Evolutionary conservation across 2,797 vertebrate species (phyloP).

Genomic region (Clarias laeviceps): DNA sequence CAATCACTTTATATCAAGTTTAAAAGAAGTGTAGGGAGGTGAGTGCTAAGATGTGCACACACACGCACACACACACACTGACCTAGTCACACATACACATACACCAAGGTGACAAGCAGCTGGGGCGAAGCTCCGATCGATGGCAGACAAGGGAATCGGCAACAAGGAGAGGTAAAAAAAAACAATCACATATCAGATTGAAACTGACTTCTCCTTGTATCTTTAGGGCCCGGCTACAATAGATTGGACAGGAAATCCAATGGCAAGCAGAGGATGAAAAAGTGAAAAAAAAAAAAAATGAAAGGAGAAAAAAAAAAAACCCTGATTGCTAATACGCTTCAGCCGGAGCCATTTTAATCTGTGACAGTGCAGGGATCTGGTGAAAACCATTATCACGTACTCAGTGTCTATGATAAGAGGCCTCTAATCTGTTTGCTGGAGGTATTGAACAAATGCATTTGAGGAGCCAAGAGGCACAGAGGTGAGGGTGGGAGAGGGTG

Average conservation of each 20-base stretch:
- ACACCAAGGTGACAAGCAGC: conserved; percentile 74
- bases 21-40: conserved; percentile 62
- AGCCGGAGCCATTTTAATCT: conserved; percentile 88
- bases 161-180: conserved; percentile 72
- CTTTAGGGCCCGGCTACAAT: conserved; percentile 82
- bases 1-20: conserved; percentile 69
- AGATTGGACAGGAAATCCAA: conserved; percentile 91
- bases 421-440: conserved; percentile 93
- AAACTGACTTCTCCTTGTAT: conserved; percentile 92
- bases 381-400: conserved; percentile 95
- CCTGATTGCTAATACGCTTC: conserved; percentile 78
- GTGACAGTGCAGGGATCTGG: conserved; percentile 90
- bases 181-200: conserved; percentile 87
- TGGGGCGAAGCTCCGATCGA: conserved; percentile 71
- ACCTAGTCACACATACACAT: conserved; percentile 45
- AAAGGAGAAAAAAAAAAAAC: conserved; percentile 59
- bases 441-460: conserved; percentile 92
- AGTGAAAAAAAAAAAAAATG: conserved; percentile 59
- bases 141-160: conserved; percentile 78
- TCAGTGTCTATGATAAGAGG: conserved; percentile 89
- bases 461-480: conserved; percentile 72
- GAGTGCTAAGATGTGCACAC: conserved; percentile 47
- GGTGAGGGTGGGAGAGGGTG: conserved; percentile 52
- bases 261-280: conserved; percentile 79
- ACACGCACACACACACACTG: conserved; percentile 37